Conservation (phyloP, 2,797 vertebrate genomes). For the Phrynocephalus guinanensis region DNA sequence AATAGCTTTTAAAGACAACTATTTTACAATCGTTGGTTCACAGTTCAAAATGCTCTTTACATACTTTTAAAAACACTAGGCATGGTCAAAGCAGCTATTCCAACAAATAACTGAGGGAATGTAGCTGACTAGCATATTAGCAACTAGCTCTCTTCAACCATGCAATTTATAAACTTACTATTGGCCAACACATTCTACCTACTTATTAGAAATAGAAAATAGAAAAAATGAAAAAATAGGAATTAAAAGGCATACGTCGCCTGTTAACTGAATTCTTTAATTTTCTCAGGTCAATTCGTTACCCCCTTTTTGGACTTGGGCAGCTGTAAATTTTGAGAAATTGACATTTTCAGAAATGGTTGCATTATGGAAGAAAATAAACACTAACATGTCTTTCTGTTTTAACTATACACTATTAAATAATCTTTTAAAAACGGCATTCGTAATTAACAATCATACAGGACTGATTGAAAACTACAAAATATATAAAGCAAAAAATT, state of each 20-base stretch:
- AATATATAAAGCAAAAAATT: slow-evolving; percentile 69
- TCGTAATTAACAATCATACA: slow-evolving; percentile 75
- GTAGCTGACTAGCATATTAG: slow-evolving; percentile 67
- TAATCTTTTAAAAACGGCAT: slow-evolving; percentile 68
- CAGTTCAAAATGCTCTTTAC: slow-evolving; percentile 64
- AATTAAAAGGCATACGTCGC: slow-evolving; percentile 78
- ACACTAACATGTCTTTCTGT: slow-evolving; percentile 67
- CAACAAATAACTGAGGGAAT: slow-evolving; percentile 55
- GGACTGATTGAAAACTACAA: slow-evolving; percentile 75
- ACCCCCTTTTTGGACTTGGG: slow-evolving; percentile 76
- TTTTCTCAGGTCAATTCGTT: slow-evolving; percentile 76
- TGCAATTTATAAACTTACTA: slow-evolving; percentile 70
- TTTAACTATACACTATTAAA: slow-evolving; percentile 64
- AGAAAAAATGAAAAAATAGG: slow-evolving; percentile 76
- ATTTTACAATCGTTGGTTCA: slow-evolving; percentile 64
- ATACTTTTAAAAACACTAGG: slow-evolving; percentile 70
- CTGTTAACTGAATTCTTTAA: slow-evolving; percentile 80
- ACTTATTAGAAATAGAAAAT: slow-evolving; percentile 72
- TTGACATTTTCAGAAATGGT: slow-evolving; percentile 78
- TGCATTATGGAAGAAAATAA: slow-evolving; percentile 77
- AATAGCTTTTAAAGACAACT: slow-evolving; percentile 63
- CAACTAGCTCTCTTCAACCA: slow-evolving; percentile 74
- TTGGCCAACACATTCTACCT: slow-evolving; percentile 72
- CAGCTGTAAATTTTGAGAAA: slow-evolving; percentile 82
- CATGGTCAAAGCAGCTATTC: slow-evolving; percentile 76